Evolutionary conservation across 2,113 vertebrate genomes (phyloP), one percentile per base, ranked within the genome.

Genomic region (Sapajus apella): DNA sequence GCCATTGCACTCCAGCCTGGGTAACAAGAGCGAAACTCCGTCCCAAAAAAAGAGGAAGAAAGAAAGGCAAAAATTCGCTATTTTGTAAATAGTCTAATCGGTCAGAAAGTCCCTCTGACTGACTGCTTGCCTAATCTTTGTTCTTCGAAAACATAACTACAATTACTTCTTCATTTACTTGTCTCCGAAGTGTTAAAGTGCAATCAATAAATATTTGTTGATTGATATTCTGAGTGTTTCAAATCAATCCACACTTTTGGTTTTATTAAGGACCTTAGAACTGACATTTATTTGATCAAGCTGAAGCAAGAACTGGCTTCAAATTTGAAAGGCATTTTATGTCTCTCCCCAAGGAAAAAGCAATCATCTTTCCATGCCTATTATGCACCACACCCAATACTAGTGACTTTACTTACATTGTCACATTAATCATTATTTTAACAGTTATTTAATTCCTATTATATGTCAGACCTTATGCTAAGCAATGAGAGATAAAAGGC

Each of bases 201-300:
- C 50, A 83, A 92, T 92, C 88, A 90, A 91, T 90, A 94, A 93
- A 77, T 81, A 95, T 20, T 95, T 88, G 80, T 81, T 90, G 77
- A 76, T 12, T 40, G 73, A 93, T 91, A 92, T 58, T 93, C 64
- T 83, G 75, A 92, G 27, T 76, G 50, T 90, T 96, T 96, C 80
- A 66, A 97, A 96, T 95, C 91, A 92, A 61, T 95, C 56, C 40
- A 89, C 55, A 94, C 70, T 91, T 95, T n/a, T 35, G 45, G 37
- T 58, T 98, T 92, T 94, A 92, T 94, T 95, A 92, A 92, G 56
- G 55, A 88, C 73, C 66, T 96, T 94, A 95, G 72, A 87, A 84
- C n/a, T 85, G 83, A 96, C 47, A 72, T 80, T 81, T 81, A 97
- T 94, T 80, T 81, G 84, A 97, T 94, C 11, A 79, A 87, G 30